Evolutionary conservation across 2,888 invertebrate species (phyloP).

Genomic region (Leptinotarsa haldemani): DNA sequence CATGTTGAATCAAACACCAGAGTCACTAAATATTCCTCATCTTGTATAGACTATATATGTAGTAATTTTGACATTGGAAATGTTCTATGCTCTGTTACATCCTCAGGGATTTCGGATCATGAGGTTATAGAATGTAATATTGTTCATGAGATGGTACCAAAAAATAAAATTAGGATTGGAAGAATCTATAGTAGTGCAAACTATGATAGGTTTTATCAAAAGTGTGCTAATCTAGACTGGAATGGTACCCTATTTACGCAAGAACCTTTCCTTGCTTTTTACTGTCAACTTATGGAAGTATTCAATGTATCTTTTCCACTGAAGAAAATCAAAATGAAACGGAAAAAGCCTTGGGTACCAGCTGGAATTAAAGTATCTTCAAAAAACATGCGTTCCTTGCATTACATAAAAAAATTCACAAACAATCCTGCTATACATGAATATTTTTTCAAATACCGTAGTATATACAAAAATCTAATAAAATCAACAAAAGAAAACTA

Average conservation of each 20-base stretch:
- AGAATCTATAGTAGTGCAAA: too few species aligned
- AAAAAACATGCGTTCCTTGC: too few species aligned
- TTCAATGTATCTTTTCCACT: not conserved
- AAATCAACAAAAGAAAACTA: too few species aligned
- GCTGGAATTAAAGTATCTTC: not conserved
- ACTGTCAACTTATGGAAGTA: not conserved
- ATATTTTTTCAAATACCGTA: too few species aligned
- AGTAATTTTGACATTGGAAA: slow-evolving; percentile 7
- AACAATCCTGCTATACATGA: too few species aligned
- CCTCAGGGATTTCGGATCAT: too few species aligned
- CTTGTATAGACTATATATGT: slow-evolving; percentile 18
- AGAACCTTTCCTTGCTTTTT: not conserved
- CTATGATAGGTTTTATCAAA: slow-evolving; percentile 9
- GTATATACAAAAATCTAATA: too few species aligned
- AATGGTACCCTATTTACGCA: not conserved
- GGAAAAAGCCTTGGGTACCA: not conserved
- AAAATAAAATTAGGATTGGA: too few species aligned
- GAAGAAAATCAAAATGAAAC: not conserved
- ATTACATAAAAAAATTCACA: too few species aligned
- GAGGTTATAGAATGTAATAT: too few species aligned
- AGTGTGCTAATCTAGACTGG: not conserved
- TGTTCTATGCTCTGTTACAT: not conserved
- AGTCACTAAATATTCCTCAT: not conserved
- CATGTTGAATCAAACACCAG: slow-evolving; percentile 14
- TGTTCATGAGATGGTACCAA: too few species aligned